A percentile compares a stretch with the other conserved stretches of the same genome.
These are phyloP conservation scores for Sitobion miscanthi DNA, from an alignment of 1,140 invertebrate species.

Conservation along the genomic window DNA sequence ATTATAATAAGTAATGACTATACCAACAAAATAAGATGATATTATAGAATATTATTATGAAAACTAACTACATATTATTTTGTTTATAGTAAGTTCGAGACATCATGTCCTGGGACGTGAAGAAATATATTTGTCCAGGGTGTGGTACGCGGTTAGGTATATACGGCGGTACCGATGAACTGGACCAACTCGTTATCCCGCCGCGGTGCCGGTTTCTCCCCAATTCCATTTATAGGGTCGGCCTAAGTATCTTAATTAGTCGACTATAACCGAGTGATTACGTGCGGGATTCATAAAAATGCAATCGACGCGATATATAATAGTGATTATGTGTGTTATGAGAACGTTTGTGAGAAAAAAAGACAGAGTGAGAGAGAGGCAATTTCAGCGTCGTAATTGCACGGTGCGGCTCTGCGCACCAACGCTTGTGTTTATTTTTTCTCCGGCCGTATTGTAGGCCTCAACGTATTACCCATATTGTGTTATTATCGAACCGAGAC, in stretches of 20 bases:
- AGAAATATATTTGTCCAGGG: neutral
- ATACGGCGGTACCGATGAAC: neutral
- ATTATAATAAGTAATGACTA: neutral
- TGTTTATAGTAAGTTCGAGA: neutral
- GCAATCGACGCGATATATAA: conserved; percentile 1
- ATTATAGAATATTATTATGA: neutral
- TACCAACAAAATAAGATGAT: neutral
- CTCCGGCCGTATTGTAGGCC: neutral
- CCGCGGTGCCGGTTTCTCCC: conserved; percentile 16
- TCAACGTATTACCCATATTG: neutral
- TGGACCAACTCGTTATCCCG: conserved; percentile 45
- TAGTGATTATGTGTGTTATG: neutral
- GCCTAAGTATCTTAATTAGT: conserved; percentile 46
- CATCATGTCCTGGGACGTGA: neutral
- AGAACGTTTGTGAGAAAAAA: neutral
- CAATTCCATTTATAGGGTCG: conserved; percentile 43
- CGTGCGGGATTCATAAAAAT: conserved; percentile 7
- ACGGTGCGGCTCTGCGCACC: neutral
- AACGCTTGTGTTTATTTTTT: neutral
- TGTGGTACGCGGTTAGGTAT: neutral
- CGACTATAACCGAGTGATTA: conserved; percentile 12
- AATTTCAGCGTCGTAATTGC: neutral
- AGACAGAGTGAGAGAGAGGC: neutral
- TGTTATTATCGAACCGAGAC: neutral
- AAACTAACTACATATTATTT: neutral